Percentiles rank a stretch among this genome's conserved stretches.
Evolutionary conservation across 2,113 vertebrate genomes (phyloP).

Genomic region (Otis tarda): DNA sequence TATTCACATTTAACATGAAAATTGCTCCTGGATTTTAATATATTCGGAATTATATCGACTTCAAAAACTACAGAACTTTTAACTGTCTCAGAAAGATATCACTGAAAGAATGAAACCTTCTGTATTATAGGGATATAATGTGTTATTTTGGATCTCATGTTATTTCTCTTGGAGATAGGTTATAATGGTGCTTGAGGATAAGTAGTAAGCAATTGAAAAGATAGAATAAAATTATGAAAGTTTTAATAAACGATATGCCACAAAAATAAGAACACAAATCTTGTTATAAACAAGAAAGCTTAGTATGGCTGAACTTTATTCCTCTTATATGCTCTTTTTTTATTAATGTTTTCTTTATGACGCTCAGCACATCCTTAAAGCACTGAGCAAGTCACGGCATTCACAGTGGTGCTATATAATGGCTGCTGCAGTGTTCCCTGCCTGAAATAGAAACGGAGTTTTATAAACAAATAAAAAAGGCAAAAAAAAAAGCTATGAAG

Average conservation of each 20-base stretch:
- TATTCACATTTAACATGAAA: neutral
- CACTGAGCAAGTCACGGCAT: constrained; percentile 9
- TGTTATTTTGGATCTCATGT: constrained; percentile 43
- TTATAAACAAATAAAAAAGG: neutral
- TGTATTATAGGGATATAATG: neutral
- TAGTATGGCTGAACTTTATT: constrained; percentile 58
- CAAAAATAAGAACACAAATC: constrained; percentile 48
- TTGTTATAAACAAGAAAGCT: constrained; percentile 58
- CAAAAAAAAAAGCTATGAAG: neutral
- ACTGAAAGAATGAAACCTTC: neutral
- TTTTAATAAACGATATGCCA: constrained; percentile 50
- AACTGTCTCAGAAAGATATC: neutral
- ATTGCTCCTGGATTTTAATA: neutral
- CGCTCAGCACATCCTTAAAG: constrained; percentile 37
- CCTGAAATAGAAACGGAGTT: neutral
- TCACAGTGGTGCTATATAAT: neutral
- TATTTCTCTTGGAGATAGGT: constrained; percentile 19
- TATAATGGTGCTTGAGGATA: neutral
- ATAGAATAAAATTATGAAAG: constrained; percentile 35
- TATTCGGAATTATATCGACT: neutral
- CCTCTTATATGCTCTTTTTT: constrained; percentile 51
- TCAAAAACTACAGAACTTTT: neutral
- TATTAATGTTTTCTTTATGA: constrained; percentile 62
- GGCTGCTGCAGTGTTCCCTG: neutral
- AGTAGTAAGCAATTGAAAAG: constrained; percentile 34